phyloP scores from a whole-genome alignment of 2,797 vertebrate genomes.

The Mastacembelus armatus region DNA sequence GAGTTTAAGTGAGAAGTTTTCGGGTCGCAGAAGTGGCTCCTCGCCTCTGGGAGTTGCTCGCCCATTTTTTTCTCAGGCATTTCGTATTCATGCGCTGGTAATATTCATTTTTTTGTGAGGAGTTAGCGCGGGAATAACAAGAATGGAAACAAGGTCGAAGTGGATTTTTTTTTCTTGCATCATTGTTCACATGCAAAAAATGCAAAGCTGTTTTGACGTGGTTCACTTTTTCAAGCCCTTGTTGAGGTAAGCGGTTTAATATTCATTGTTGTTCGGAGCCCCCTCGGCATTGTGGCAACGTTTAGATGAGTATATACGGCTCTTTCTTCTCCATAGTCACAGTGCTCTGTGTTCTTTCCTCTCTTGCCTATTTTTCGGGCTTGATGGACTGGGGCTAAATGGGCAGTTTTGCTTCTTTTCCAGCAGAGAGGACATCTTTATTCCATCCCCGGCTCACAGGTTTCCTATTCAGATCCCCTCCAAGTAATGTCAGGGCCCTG shows the following conservation, averaged over 20 bases:
- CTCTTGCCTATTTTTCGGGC: conserved; percentile 86
- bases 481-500: conserved; percentile 89
- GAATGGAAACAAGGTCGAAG: conserved; percentile 73
- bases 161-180: conserved; percentile 41
- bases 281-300: conserved; percentile 88
- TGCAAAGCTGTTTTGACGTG: conserved; percentile 83
- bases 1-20: not conserved
- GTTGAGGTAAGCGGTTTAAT: conserved; percentile 89
- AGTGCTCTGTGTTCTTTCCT: conserved; percentile 85
- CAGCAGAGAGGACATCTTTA: conserved; percentile 95
- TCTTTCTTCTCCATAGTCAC: conserved; percentile 85
- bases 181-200: conserved; percentile 81
- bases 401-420: conserved; percentile 86
- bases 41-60: conserved; percentile 72
- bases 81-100: conserved; percentile 73
- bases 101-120: conserved; percentile 65
- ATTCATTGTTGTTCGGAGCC: conserved; percentile 96
- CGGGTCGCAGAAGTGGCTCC: conserved; percentile 68
- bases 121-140: conserved; percentile 80
- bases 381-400: conserved; percentile 93
- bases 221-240: conserved; percentile 77
- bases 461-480: conserved; percentile 88
- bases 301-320: conserved; percentile 89
- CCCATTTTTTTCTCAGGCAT: conserved; percentile 75
- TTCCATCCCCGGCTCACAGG: conserved; percentile 89